Conservation (phyloP, 2,888 invertebrate species). For the Pterobdella sp. region DNA sequence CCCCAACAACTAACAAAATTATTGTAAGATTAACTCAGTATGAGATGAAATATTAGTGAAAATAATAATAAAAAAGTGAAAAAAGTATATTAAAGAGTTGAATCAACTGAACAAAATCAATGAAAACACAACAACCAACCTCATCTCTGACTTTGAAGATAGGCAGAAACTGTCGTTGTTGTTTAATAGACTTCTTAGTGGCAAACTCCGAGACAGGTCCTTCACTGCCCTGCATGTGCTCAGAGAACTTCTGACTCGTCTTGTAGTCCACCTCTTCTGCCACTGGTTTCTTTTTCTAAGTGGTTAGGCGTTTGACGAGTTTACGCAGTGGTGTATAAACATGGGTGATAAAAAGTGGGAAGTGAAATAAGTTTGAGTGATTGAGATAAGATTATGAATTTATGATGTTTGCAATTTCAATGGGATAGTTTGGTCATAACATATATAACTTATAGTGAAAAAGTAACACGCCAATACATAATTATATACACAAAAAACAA, state of each 20-base stretch:
- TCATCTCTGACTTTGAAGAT: slow-evolving; percentile 91
- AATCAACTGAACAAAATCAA: not conserved
- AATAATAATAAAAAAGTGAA: not conserved
- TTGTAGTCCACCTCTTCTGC: slow-evolving; percentile 62
- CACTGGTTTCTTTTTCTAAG: slow-evolving; percentile 3
- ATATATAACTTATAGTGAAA: too few relatives aligned
- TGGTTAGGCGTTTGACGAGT: not conserved
- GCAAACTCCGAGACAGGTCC: slow-evolving; percentile 75
- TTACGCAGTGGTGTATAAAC: not conserved
- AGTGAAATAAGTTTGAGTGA: not conserved
- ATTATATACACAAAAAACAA: too few relatives aligned
- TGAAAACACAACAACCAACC: slow-evolving; percentile 42
- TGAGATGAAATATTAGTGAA: not conserved
- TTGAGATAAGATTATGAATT: too few relatives aligned
- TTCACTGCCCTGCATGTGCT: slow-evolving; percentile 65
- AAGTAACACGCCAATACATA: too few relatives aligned
- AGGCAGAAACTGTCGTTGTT: slow-evolving; percentile 84
- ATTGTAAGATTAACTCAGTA: not conserved
- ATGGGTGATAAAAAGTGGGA: not conserved
- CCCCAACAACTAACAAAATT: slow-evolving; percentile 58
- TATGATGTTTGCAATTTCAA: too few relatives aligned
- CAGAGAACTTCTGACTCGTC: slow-evolving; percentile 90
- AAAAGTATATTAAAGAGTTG: not conserved
- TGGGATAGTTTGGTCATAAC: too few relatives aligned
- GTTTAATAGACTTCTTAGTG: slow-evolving; percentile 64